Conservation (phyloP, 2,113 vertebrate genomes). For the Euleptes europaea region DNA sequence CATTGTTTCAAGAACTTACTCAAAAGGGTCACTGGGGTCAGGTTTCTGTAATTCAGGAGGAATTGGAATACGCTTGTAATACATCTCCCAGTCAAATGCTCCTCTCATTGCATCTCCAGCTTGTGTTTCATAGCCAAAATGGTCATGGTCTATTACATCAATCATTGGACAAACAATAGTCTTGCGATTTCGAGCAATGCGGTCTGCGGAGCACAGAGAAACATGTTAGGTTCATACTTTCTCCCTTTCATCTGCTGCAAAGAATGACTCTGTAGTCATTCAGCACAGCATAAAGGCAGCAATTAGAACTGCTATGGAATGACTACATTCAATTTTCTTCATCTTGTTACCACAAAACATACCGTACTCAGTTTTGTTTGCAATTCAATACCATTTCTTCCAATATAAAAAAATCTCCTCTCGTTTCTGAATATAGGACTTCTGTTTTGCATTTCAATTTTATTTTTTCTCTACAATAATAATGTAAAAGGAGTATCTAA, state of each 20-base stretch:
- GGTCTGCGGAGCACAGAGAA: slow-evolving; percentile 78
- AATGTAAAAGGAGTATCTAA: background rate
- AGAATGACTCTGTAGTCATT: background rate
- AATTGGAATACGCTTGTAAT: slow-evolving; percentile 97
- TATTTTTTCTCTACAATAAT: background rate
- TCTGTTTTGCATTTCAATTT: background rate
- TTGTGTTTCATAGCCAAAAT: slow-evolving; percentile 95
- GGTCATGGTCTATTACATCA: slow-evolving; percentile 95
- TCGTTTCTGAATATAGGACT: background rate
- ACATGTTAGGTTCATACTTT: slow-evolving; percentile 28
- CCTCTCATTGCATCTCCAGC: slow-evolving; percentile 97
- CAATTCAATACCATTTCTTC: background rate
- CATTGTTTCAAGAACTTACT: slow-evolving; percentile 80
- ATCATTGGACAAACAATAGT: slow-evolving; percentile 98
- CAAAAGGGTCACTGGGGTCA: slow-evolving; percentile 94
- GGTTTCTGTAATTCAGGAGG: slow-evolving; percentile 87
- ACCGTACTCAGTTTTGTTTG: background rate
- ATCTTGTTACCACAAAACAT: background rate
- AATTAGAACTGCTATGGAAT: background rate
- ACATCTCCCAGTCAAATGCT: slow-evolving; percentile 99
- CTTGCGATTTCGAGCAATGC: slow-evolving; percentile 92
- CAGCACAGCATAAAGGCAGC: background rate
- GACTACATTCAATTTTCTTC: background rate
- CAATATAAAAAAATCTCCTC: background rate
- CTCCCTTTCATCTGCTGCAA: background rate